Conservation (phyloP, 2,797 vertebrate species). For the Chlorospingus flavigularis region DNA sequence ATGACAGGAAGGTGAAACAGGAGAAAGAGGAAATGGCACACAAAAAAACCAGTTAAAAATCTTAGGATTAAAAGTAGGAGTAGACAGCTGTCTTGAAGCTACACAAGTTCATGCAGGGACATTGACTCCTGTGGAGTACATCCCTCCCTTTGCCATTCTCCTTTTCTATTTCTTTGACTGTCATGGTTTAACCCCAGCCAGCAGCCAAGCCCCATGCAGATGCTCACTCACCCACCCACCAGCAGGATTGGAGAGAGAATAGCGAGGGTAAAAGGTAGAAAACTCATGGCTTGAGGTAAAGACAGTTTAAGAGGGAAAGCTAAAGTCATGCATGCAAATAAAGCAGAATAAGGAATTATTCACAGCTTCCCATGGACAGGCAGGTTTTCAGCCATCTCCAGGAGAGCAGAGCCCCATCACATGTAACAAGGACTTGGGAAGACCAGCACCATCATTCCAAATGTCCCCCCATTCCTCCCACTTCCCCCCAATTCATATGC, state of each 20-base stretch:
- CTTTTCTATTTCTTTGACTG: background rate
- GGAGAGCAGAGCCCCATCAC: background rate
- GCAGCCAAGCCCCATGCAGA: background rate
- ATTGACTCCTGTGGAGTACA: background rate
- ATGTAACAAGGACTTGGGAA: background rate
- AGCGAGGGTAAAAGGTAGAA: background rate
- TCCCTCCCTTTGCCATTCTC: background rate
- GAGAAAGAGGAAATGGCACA: background rate
- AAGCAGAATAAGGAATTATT: background rate
- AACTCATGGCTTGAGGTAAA: background rate
- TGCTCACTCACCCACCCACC: background rate
- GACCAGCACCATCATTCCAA: background rate
- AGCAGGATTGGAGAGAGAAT: fast-evolving
- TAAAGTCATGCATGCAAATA: fast-evolving
- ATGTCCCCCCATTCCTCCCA: background rate
- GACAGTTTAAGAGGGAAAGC: background rate
- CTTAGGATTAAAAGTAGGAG: background rate
- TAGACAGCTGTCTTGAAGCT: background rate
- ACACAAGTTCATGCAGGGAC: background rate
- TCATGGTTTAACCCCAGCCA: background rate
- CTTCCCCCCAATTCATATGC: fast-evolving
- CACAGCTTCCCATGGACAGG: fast-evolving
- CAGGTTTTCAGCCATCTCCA: background rate
- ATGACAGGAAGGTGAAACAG: background rate
- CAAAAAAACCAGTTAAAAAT: background rate